These are phyloP conservation scores for Amia ocellicauda DNA, from an alignment of 2,113 vertebrate genomes.

Conservation along the genomic window DNA sequence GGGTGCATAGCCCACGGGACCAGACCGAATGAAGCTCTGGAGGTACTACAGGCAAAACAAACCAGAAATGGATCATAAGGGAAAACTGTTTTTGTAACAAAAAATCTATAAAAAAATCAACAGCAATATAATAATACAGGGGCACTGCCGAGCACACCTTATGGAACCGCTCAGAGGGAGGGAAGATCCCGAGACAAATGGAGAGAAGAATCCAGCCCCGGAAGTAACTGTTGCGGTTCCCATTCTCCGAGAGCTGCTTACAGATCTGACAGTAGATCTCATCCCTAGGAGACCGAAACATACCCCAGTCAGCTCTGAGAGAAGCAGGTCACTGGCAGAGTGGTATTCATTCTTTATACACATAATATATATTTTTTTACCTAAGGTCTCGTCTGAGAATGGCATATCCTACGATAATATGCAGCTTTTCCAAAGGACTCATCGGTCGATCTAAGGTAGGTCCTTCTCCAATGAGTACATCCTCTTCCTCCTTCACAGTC, in stretches of 20 bases:
- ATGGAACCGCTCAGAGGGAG: slow-evolving; percentile 79
- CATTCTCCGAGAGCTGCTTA: slow-evolving; percentile 89
- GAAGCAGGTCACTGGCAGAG: too few species aligned
- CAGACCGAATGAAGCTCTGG: slow-evolving; percentile 81
- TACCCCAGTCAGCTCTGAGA: too few species aligned
- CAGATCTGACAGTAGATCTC: slow-evolving; percentile 99
- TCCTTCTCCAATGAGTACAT: slow-evolving; percentile 57
- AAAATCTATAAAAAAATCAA: too few species aligned
- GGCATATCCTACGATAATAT: slow-evolving; percentile 82
- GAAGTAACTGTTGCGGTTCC: slow-evolving; percentile 71
- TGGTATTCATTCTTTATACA: too few species aligned
- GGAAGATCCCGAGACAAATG: slow-evolving; percentile 89
- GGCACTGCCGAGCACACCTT: slow-evolving; percentile 59
- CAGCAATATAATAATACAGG: too few species aligned
- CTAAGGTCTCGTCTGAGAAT: slow-evolving; percentile 82
- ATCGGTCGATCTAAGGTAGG: slow-evolving; percentile 74
- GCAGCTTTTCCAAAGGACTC: slow-evolving; percentile 88
- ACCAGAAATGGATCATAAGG: slow-evolving; percentile 2
- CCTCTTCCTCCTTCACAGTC: slow-evolving; percentile 62
- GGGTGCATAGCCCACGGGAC: slow-evolving; percentile 70
- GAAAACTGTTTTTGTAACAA: too few species aligned
- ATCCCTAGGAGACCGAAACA: slow-evolving; percentile 69
- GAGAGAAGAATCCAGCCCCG: slow-evolving; percentile 94
- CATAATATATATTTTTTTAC: slow-evolving; percentile 48
- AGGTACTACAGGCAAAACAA: slow-evolving; percentile 70